These are phyloP conservation scores for Gymnocephalus cernua DNA, from an alignment of 2,113 vertebrate species.

Conservation along the genomic window DNA sequence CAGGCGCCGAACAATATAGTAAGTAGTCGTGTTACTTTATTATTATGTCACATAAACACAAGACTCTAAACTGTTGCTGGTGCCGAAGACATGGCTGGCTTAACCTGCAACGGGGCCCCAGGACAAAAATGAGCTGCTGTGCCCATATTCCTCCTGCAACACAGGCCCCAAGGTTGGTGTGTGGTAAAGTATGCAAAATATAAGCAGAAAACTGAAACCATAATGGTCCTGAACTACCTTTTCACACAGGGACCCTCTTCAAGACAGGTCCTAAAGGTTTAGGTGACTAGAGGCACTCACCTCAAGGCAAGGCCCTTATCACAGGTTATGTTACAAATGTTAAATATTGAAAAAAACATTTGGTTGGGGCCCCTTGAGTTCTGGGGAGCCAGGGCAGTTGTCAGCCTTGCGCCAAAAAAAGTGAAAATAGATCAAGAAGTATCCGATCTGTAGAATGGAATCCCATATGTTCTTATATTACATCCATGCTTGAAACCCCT, in stretches of 20 bases:
- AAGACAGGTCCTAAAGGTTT: background rate
- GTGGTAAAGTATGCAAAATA: background rate
- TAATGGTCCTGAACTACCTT: background rate
- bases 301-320: background rate
- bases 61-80: background rate
- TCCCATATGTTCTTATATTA: no score
- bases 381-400: no score
- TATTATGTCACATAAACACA: background rate
- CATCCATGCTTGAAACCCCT: no score
- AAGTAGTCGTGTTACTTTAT: background rate
- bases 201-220: background rate
- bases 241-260: background rate
- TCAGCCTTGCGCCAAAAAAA: background rate
- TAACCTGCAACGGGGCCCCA: background rate
- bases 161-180: background rate
- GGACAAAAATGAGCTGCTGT: background rate
- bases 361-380: background rate
- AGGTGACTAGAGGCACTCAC: background rate
- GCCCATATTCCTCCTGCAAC: background rate
- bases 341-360: background rate
- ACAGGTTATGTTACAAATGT: background rate
- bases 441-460: background rate
- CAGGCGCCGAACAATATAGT: background rate
- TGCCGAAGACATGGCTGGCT: background rate
- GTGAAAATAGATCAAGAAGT: background rate